A percentile compares a stretch with the other conserved stretches of the same genome.
phyloP scores from a whole-genome alignment of 1,140 invertebrate genomes.

The Proales similis region DNA sequence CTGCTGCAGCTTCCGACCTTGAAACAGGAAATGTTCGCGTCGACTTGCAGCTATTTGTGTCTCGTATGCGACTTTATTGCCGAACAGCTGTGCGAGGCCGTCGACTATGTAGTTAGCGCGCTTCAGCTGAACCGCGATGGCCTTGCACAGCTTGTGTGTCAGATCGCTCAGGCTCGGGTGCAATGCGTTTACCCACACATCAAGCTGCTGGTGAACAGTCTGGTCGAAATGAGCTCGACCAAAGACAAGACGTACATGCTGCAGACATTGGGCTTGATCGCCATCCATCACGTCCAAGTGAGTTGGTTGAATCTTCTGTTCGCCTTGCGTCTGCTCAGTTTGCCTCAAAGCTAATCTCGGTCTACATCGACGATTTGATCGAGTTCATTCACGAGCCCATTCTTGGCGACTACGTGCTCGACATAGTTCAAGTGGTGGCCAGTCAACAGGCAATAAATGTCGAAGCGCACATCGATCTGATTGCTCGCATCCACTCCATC shows the following conservation, averaged over 20 bases:
- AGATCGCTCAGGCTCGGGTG: constrained; percentile 8
- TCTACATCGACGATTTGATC: constrained; percentile 36
- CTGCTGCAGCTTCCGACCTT: constrained; percentile 69
- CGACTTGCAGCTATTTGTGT: constrained; percentile 81
- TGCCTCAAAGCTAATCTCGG: background rate
- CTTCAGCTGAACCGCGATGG: constrained; percentile 43
- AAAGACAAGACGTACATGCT: constrained; percentile 23
- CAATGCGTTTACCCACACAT: constrained; percentile 31
- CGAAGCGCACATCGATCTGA: no score
- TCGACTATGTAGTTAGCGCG: constrained; percentile 78
- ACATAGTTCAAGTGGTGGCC: constrained; percentile 41
- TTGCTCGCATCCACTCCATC: no score
- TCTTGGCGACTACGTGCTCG: constrained; percentile 37
- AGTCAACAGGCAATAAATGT: constrained; percentile 76
- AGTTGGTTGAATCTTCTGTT: background rate
- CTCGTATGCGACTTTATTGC: constrained; percentile 84
- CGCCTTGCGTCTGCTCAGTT: background rate
- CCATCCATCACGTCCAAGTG: constrained; percentile 30
- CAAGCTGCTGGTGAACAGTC: constrained; percentile 7
- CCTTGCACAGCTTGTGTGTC: constrained; percentile 15
- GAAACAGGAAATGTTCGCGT: constrained; percentile 75
- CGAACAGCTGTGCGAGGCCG: constrained; percentile 70
- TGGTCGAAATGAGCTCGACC: background rate
- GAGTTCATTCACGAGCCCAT: constrained; percentile 60
- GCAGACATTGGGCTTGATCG: constrained; percentile 22